phyloP scores from a whole-genome alignment of 2,797 vertebrate species.

The Choloepus didactylus region DNA sequence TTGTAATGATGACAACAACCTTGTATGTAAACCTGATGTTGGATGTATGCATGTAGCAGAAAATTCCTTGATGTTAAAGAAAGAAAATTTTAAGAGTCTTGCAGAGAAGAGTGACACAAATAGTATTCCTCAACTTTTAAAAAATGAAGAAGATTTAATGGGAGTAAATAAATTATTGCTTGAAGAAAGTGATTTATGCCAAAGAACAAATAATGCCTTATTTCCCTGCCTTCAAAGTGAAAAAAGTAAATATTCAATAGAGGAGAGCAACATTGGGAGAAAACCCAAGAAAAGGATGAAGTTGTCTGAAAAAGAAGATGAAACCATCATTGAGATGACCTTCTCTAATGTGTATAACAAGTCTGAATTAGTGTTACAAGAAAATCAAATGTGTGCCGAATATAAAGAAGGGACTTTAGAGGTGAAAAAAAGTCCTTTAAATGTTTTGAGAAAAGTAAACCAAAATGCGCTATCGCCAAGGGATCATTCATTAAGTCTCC shows the following conservation, averaged over 20 bases:
- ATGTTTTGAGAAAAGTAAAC: slow-evolving; percentile 72
- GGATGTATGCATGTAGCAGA: slow-evolving; percentile 71
- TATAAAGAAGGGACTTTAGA: slow-evolving; percentile 61
- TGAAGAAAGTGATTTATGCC: slow-evolving; percentile 73
- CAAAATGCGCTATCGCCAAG: background rate
- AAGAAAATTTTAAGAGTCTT: slow-evolving; percentile 68
- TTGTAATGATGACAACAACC: slow-evolving; percentile 72
- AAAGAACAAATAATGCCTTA: slow-evolving; percentile 64
- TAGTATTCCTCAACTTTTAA: slow-evolving; percentile 62
- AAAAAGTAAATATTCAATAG: slow-evolving; percentile 71
- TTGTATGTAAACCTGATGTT: slow-evolving; percentile 75
- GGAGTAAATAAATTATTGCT: slow-evolving; percentile 65
- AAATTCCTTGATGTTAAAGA: slow-evolving; percentile 71
- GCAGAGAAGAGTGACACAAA: slow-evolving; percentile 67
- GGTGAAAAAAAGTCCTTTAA: slow-evolving; percentile 66
- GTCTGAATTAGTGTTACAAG: slow-evolving; percentile 59
- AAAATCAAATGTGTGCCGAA: slow-evolving; percentile 62
- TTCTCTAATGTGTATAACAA: slow-evolving; percentile 50
- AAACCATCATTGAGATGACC: slow-evolving; percentile 56
- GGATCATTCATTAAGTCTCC: slow-evolving; percentile 65
- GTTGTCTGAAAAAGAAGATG: slow-evolving; percentile 75
- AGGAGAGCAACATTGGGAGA: slow-evolving; percentile 67
- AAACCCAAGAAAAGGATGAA: slow-evolving; percentile 83
- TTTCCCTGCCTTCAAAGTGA: slow-evolving; percentile 77
- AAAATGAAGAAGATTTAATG: slow-evolving; percentile 66